Evolutionary conservation across 2,888 invertebrate species (phyloP), one percentile per base, ranked within the genome.

Genomic region (Synanthedon myopaeformis): DNA sequence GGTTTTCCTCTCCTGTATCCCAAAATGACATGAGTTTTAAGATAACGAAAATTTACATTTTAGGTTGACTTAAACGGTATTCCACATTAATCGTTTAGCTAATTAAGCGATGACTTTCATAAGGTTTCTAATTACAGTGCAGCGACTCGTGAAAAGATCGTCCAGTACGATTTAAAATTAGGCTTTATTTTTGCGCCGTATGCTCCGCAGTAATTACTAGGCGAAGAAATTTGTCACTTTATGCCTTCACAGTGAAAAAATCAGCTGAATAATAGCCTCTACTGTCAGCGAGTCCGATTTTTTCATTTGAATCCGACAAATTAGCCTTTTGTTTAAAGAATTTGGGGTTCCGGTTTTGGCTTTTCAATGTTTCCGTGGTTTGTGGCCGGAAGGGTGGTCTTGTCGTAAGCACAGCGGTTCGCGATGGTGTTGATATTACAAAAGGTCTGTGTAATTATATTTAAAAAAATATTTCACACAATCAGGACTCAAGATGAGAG

Each of bases 321-420:
- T 75, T 74, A 71, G 72, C 66, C 70, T 63, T 69, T 76, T 76
- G 72, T 76, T 70, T 67, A 10, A 23, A 42, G 42, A 52, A 52
- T 53, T 52, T 14, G 35, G 2, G 35, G 53, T 54, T 60, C 59
- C 54, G 53, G 53, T 51, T 57, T 53, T 45, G 53, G 54, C 45
- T 54, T 50, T 55, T 52, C 51, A 55, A 51, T 53, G 52, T 13
- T 49, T 17, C 19, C 49, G 49, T 17, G 49, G 23, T 49, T 23
- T 19, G 17, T 10, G 35, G 35, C 49, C 45, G 45, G 14, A 45
- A 11, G 45, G 45, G 45, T 13, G 13, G n/a, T n/a, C 13, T 45
- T 14, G 45, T 8, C 35, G 10, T 35, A 35, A n/a, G 45, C 11
- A 45, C 12, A 45, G 45, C 8, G 35, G 6, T 35, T 35, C 10